Evolutionary conservation across 2,888 invertebrate genomes (phyloP).

Genomic region (Plemyria rubiginata): DNA sequence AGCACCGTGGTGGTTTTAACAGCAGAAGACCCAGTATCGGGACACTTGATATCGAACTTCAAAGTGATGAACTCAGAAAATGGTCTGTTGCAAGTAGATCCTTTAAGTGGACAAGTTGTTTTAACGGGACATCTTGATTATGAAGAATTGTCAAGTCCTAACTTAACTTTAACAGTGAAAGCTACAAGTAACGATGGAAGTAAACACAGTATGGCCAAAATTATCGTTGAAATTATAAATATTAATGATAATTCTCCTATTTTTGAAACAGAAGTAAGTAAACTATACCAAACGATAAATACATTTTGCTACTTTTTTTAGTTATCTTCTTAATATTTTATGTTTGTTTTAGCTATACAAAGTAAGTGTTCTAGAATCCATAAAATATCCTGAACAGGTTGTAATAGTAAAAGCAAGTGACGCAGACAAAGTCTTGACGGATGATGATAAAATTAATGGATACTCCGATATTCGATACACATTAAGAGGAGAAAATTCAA

Average conservation of each 20-base stretch:
- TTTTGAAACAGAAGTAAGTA: conserved; percentile 86
- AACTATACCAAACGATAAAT: neutral
- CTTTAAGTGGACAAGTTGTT: conserved; percentile 89
- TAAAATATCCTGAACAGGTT: conserved; percentile 87
- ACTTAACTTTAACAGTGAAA: conserved; percentile 83
- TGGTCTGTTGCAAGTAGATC: conserved; percentile 85
- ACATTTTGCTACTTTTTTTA: neutral
- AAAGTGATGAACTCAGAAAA: conserved; percentile 84
- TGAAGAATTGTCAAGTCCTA: conserved; percentile 87
- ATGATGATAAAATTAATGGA: conserved; percentile 83
- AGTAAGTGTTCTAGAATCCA: conserved; percentile 89
- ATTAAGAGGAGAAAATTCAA: conserved; percentile 89
- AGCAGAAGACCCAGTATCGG: conserved; percentile 89
- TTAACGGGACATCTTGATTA: conserved; percentile 91
- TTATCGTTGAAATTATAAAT: conserved; percentile 89
- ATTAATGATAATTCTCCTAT: conserved; percentile 91
- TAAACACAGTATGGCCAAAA: conserved; percentile 87
- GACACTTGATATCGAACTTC: conserved; percentile 86
- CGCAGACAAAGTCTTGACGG: conserved; percentile 86
- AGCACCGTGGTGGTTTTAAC: conserved; percentile 88
- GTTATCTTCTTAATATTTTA: neutral
- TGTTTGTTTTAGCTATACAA: conserved; percentile 84
- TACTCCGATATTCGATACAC: conserved; percentile 89
- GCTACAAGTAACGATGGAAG: conserved; percentile 81
- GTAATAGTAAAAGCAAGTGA: conserved; percentile 89